phyloP scores from a whole-genome alignment of 2,797 vertebrate genomes.

The Ptychobarbus kaznakovi region DNA sequence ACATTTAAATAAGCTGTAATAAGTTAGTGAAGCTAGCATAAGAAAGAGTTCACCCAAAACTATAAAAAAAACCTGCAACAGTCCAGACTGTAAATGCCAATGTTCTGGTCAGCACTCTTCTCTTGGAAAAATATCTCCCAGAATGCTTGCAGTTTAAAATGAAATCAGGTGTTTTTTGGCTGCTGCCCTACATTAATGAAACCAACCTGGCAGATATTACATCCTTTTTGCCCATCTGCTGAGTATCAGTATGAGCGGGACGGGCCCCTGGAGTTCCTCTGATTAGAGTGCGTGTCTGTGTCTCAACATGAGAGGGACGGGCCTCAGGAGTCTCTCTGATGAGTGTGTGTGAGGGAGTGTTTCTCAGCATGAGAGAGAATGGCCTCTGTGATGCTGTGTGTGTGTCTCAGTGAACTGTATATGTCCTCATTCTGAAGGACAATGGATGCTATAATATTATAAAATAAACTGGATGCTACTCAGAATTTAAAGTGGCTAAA shows the following conservation, averaged over 20 bases:
- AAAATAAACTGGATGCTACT: neutral
- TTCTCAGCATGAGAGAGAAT: neutral
- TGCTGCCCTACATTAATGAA: conserved; percentile 11
- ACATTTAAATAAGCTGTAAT: neutral
- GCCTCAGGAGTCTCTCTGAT: conserved; percentile 2
- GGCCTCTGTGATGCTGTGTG: conserved; percentile 11
- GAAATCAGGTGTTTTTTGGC: conserved; percentile 28
- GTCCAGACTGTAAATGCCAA: conserved; percentile 13
- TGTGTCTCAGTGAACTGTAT: neutral
- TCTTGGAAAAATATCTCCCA: neutral
- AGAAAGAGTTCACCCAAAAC: neutral
- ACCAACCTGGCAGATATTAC: conserved; percentile 33
- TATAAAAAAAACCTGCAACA: neutral
- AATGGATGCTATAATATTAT: neutral
- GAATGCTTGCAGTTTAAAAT: conserved; percentile 18
- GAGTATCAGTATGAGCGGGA: neutral
- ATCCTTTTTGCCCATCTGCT: conserved; percentile 19
- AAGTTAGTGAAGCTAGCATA: neutral
- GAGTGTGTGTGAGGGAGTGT: neutral
- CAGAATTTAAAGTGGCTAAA: neutral
- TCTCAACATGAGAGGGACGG: neutral
- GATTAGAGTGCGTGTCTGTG: conserved; percentile 21
- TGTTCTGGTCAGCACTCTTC: neutral
- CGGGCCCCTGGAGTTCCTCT: conserved; percentile 23
- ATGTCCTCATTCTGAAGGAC: conserved; percentile 1